Conservation (phyloP, 2,888 invertebrate genomes). For the Pollenia griseotomentosa region DNA sequence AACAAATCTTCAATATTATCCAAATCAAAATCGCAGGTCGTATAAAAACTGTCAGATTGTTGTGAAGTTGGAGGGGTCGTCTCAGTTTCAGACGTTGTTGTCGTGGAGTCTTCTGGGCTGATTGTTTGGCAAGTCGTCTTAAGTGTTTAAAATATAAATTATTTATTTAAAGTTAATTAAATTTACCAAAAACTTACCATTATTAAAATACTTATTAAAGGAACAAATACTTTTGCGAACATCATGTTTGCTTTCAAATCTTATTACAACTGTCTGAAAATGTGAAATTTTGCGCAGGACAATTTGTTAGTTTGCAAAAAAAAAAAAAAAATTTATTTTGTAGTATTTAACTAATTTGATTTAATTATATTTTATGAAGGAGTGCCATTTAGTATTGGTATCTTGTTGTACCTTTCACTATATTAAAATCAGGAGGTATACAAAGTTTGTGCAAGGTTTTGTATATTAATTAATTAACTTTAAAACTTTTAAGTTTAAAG, state of each 20-base stretch:
- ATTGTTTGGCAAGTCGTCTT: background rate
- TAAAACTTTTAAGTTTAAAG: too few relatives aligned
- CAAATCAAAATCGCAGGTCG: conserved; percentile 71
- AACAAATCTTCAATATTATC: conserved; percentile 63
- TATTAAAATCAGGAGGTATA: background rate
- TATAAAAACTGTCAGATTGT: conserved; percentile 6
- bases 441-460: background rate
- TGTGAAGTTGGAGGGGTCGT: background rate
- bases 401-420: background rate
- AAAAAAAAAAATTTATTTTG: background rate
- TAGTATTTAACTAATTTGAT: conserved; percentile 46
- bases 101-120: conserved; percentile 18
- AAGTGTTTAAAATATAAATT: background rate
- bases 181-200: conserved; percentile 29
- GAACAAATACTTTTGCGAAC: background rate
- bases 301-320: conserved; percentile 5
- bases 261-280: conserved; percentile 19
- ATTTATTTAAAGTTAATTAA: background rate
- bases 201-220: conserved; percentile 4
- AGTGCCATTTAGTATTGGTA: conserved; percentile 33
- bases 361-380: conserved; percentile 52
- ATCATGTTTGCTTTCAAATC: conserved; percentile 34
- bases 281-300: background rate
- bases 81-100: background rate
- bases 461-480: background rate